A percentile compares a stretch with the other conserved stretches of the same genome.
Conservation (phyloP, 2,888 invertebrate genomes). For the Orchestes rusci region DNA sequence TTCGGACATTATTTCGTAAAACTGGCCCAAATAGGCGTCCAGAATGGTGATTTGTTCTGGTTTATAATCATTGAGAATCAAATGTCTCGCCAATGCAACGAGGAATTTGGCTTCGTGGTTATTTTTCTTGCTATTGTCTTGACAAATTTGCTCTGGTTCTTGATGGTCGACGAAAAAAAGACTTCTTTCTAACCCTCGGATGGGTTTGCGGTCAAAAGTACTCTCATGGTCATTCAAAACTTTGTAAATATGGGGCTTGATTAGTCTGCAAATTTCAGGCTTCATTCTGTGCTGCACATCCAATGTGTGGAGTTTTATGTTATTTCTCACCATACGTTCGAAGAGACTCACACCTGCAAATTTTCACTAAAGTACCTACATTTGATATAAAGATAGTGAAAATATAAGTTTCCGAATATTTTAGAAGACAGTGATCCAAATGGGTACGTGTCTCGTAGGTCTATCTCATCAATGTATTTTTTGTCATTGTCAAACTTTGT, state of each 20-base stretch:
- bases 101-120: slow-evolving; percentile 58
- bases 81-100: slow-evolving; percentile 53
- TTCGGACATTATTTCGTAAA: slow-evolving; percentile 51
- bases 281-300: slow-evolving; percentile 73
- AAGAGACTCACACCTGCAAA: slow-evolving; percentile 68
- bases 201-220: slow-evolving; percentile 3
- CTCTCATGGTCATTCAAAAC: slow-evolving; percentile 51
- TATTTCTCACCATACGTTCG: slow-evolving; percentile 66
- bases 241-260: slow-evolving; percentile 62
- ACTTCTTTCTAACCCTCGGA: slow-evolving; percentile 8
- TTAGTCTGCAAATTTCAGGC: slow-evolving; percentile 52
- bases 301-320: slow-evolving; percentile 35
- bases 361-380: no score
- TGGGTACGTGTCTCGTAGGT: no score
- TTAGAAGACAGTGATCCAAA: no score
- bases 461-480: no score
- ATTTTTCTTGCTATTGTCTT: slow-evolving; percentile 56
- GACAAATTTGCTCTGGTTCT: slow-evolving; percentile 47
- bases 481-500: no score
- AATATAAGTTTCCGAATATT: no score
- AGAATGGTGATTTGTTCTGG: slow-evolving; percentile 64
- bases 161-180: slow-evolving; percentile 17
- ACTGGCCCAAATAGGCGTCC: slow-evolving; percentile 65
- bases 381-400: no score
- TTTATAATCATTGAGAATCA: slow-evolving; percentile 54